A percentile compares a stretch with the other conserved stretches of the same genome.
Evolutionary conservation across 2,888 invertebrate species (phyloP).

Genomic region (Stenodema calcarata): DNA sequence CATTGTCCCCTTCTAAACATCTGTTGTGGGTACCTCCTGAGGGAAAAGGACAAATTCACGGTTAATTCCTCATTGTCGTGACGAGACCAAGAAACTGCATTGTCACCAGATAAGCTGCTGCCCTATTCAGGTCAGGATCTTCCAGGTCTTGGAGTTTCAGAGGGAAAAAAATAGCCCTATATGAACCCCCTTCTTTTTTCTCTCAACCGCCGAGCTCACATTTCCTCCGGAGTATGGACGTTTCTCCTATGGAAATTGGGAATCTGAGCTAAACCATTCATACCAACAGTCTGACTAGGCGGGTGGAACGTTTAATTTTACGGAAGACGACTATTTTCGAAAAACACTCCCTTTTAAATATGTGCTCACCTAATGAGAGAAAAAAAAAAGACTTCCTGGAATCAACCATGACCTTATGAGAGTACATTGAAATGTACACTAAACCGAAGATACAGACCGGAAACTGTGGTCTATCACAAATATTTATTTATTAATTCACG

Average conservation of each 20-base stretch:
- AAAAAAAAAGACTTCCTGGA: too few relatives aligned
- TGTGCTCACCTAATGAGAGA: too few relatives aligned
- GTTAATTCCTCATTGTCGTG: constrained; percentile 38
- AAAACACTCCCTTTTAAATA: too few relatives aligned
- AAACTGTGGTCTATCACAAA: too few relatives aligned
- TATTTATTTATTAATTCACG: too few relatives aligned
- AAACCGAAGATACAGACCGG: too few relatives aligned
- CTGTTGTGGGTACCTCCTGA: constrained; percentile 40
- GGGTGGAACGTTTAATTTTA: too few relatives aligned
- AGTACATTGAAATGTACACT: too few relatives aligned
- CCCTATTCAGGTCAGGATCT: constrained; percentile 35
- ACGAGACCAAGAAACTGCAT: constrained; percentile 31
- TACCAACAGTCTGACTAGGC: not conserved
- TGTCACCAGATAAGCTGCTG: constrained; percentile 44
- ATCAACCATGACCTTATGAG: too few relatives aligned
- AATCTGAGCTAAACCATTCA: not conserved
- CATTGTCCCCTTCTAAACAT: constrained; percentile 31
- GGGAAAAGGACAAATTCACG: constrained; percentile 44
- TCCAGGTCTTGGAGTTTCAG: not conserved
- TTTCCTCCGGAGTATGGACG: not conserved
- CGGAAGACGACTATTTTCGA: too few relatives aligned
- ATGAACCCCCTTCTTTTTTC: not conserved
- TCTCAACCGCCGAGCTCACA: not conserved
- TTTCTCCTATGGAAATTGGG: not conserved
- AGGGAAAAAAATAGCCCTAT: not conserved